Evolutionary conservation across 1,140 invertebrate genomes (phyloP).

Genomic region (Trachymyrmex septentrionalis): DNA sequence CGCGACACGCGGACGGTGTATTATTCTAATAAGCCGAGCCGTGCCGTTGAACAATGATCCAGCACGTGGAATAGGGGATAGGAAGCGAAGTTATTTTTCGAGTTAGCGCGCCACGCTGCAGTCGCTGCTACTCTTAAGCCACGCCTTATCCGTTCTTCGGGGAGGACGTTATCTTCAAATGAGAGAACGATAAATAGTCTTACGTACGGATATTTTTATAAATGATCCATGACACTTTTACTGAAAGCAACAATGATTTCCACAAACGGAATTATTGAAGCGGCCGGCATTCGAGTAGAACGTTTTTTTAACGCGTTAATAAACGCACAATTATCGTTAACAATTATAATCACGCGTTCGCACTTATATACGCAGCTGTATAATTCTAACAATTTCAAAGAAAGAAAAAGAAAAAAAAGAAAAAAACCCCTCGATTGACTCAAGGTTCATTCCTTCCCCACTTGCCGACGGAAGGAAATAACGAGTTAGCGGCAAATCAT

Average conservation of each 20-base stretch:
- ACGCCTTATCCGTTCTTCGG: slow-evolving; percentile 7
- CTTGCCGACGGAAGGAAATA: neutral
- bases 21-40: slow-evolving; percentile 83
- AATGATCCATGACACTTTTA: neutral
- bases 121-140: slow-evolving; percentile 60
- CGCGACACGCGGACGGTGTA: slow-evolving; percentile 75
- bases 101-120: slow-evolving; percentile 25
- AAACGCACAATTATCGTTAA: neutral
- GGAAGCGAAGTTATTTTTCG: slow-evolving; percentile 70
- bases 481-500: neutral
- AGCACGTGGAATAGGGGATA: slow-evolving; percentile 41
- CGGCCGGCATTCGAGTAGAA: neutral
- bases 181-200: neutral
- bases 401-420: no score
- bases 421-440: slow-evolving; percentile 17
- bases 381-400: no score
- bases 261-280: neutral
- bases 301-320: neutral
- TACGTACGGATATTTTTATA: neutral
- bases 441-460: neutral
- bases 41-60: slow-evolving; percentile 72
- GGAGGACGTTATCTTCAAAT: neutral
- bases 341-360: neutral
- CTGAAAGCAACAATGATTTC: neutral
- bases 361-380: no score